Base-by-base conservation (phyloP, 2,888 invertebrate genomes). In the Osedax frankpressi region DNA sequence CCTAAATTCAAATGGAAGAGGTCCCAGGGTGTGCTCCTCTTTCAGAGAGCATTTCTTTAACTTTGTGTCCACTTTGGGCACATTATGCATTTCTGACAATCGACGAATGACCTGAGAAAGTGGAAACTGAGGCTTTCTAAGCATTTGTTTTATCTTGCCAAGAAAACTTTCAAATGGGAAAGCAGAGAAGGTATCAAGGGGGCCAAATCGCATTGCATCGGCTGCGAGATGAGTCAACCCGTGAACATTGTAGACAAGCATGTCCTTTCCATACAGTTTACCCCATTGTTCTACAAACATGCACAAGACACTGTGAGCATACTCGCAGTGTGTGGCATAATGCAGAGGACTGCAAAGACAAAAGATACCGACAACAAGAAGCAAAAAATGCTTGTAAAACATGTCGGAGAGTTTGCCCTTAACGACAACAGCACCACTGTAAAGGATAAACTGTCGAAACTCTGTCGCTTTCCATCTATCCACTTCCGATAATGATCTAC, bases 241-340 rank as follows among this genome's bases (percentile, higher is more conserved):
- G 76, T 84, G 83, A n/a, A 83, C 77, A 78, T 84, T 84, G 74
- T 81, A 81, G 2, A 77, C 75, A n/a, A n/a, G n/a, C 74, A 77
- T 77, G 60, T 81, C 78, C 74, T 77, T 76, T 25, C 81, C 81
- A 78, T 83, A 83, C 59, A 81, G 72, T 62, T 77, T 75, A 28
- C 76, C 27, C 75, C 76, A 73, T 2, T 75, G 28, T 44, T 73
- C 2, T 2, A 81, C 79, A 78, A 80, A 82, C n/a, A 74, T 44
- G 28, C 71, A 68, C 65, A 79, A 26, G 2, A 78, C 70, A 59
- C 77, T 75, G 27, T 77, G 60, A 2, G 77, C 77, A 73, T 74
- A 77, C 24, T 74, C 63, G 74, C 73, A 76, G 67, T 76, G 73
- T 60, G 73, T 72, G 26, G 69, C 60, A 75, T 74, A 73, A 11